These are phyloP conservation scores for Opisthocomus hoazin DNA, from an alignment of 2,113 vertebrate genomes.

Conservation along the genomic window DNA sequence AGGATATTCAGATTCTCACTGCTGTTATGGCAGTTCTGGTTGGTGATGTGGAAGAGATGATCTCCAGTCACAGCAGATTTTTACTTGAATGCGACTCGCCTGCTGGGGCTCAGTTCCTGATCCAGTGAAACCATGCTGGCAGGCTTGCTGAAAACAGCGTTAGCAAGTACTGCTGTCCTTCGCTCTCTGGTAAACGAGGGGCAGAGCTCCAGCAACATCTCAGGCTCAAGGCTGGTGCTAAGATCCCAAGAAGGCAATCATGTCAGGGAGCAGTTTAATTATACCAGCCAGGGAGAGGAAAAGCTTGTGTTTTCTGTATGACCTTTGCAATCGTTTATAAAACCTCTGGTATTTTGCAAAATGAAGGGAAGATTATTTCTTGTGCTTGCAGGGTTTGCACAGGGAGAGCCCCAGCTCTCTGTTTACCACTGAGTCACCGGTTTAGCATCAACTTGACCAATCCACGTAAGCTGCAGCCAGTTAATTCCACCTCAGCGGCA, in stretches of 20 bases:
- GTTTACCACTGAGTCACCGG: neutral
- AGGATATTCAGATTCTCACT: neutral
- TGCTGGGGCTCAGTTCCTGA: neutral
- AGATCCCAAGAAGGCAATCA: neutral
- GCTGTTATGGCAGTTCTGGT: neutral
- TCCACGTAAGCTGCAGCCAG: neutral
- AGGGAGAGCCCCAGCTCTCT: neutral
- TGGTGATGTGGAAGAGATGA: neutral
- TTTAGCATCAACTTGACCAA: neutral
- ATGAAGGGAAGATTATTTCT: neutral
- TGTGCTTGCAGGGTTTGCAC: neutral
- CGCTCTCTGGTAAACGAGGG: neutral
- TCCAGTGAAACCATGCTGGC: neutral
- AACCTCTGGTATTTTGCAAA: neutral
- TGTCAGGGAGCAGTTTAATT: neutral
- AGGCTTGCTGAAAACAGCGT: neutral
- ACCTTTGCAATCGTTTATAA: neutral
- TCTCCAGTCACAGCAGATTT: neutral
- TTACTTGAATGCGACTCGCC: neutral
- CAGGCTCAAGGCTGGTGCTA: neutral
- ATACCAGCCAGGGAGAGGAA: neutral
- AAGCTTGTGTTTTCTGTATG: neutral
- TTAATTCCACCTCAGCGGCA: neutral
- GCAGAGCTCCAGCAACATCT: neutral
- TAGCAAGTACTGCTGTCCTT: neutral